Percentiles rank a stretch among this genome's conserved stretches.
These are phyloP conservation scores for Cheirogaleus medius DNA, from an alignment of 2,113 vertebrate species.

Conservation along the genomic window DNA sequence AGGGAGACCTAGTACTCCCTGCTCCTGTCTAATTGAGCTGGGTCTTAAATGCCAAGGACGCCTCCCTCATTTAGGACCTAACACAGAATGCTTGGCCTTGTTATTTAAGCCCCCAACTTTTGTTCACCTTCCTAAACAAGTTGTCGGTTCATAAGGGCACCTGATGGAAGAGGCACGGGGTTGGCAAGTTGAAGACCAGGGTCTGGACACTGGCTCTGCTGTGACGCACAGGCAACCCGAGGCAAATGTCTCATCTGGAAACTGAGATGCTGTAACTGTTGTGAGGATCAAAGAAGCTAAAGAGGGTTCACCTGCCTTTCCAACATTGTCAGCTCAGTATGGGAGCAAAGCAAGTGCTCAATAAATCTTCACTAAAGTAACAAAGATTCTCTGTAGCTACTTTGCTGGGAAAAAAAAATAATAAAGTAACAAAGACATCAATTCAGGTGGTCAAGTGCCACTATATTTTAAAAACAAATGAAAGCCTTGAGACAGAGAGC, in stretches of 20 bases:
- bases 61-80: not conserved
- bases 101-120: not conserved
- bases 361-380: not conserved
- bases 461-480: not conserved
- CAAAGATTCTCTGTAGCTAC: not conserved
- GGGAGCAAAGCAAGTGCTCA: not conserved
- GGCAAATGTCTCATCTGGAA: not conserved
- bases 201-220: not conserved
- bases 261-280: not conserved
- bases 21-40: not conserved
- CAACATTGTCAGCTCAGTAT: not conserved
- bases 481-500: not conserved
- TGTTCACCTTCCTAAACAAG: not conserved
- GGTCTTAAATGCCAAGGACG: not conserved
- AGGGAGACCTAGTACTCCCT: not conserved
- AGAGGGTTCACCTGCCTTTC: not conserved
- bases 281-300: not conserved
- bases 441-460: not conserved
- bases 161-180: not conserved
- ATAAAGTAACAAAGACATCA: not conserved
- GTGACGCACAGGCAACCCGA: not conserved
- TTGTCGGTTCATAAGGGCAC: not conserved
- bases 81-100: too few relatives aligned
- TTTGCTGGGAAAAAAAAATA: too few relatives aligned
- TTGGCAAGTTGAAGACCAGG: not conserved